These are phyloP conservation scores for Agapornis canus DNA, from an alignment of 2,797 vertebrate species.

Conservation along the genomic window DNA sequence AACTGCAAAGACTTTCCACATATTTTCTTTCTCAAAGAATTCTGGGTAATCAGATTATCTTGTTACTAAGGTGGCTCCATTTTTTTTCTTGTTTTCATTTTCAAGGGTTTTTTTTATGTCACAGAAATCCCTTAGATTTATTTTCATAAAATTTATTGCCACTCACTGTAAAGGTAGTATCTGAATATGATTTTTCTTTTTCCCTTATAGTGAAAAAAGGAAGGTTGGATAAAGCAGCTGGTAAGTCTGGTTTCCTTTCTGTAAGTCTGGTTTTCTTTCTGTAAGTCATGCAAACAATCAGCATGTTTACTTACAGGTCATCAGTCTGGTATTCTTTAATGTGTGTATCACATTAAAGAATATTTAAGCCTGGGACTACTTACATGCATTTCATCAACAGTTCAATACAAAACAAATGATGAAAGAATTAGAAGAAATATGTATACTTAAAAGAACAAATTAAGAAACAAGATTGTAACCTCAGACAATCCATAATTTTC, in stretches of 20 bases:
- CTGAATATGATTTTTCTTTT: background rate
- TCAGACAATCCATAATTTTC: background rate
- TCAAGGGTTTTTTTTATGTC: background rate
- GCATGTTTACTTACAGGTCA: too few relatives aligned
- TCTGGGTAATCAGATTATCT: background rate
- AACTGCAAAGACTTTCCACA: background rate
- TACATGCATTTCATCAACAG: background rate
- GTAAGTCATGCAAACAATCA: too few relatives aligned
- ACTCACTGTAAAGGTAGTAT: background rate
- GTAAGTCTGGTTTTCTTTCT: too few relatives aligned
- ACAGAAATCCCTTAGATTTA: background rate
- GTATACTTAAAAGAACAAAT: background rate
- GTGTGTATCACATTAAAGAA: background rate
- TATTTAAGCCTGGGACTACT: background rate
- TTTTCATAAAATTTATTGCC: background rate
- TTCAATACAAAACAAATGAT: background rate
- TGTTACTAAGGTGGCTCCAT: background rate
- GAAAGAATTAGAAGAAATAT: background rate
- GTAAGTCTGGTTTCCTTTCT: conserved; percentile 40
- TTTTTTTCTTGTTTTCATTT: background rate
- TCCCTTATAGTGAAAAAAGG: conserved; percentile 67
- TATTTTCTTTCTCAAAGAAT: background rate
- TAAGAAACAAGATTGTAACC: background rate
- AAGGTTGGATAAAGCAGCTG: conserved; percentile 47
- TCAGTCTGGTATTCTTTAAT: too few relatives aligned